Percentiles rank a stretch among this genome's conserved stretches.
These are phyloP conservation scores for Tuta absoluta DNA, from an alignment of 2,888 invertebrate species.

Conservation along the genomic window DNA sequence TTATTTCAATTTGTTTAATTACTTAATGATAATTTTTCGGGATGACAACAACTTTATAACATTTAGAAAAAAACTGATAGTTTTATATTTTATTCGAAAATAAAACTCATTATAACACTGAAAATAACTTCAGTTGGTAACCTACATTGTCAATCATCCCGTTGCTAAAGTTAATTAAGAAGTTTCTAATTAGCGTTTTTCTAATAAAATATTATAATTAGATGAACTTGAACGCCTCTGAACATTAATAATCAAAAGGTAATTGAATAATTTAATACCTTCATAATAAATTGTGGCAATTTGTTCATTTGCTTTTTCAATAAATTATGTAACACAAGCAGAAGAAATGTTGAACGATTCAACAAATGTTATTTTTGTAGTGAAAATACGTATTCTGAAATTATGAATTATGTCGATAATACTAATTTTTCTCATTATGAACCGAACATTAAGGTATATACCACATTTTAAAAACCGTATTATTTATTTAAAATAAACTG, in stretches of 20 bases:
- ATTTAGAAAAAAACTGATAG: background rate
- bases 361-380: no score
- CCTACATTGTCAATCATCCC: background rate
- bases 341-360: no score
- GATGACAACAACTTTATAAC: background rate
- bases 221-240: background rate
- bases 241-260: background rate
- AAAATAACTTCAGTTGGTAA: constrained; percentile 3
- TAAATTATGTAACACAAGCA: no score
- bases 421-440: no score
- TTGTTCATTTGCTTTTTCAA: background rate
- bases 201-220: background rate
- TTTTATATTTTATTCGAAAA: background rate
- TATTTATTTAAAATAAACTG: no score
- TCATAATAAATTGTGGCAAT: background rate
- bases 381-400: no score
- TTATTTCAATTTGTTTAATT: background rate
- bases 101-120: background rate
- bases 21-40: background rate
- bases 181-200: constrained; percentile 12
- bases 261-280: background rate
- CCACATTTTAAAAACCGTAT: no score
- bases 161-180: constrained; percentile 25
- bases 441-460: no score
- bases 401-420: no score